Evolutionary conservation across 53 echinoderm and acorn worm genomes (phyloP), one percentile per base, ranked within the genome.

Genomic region (Zoroaster sp.): DNA sequence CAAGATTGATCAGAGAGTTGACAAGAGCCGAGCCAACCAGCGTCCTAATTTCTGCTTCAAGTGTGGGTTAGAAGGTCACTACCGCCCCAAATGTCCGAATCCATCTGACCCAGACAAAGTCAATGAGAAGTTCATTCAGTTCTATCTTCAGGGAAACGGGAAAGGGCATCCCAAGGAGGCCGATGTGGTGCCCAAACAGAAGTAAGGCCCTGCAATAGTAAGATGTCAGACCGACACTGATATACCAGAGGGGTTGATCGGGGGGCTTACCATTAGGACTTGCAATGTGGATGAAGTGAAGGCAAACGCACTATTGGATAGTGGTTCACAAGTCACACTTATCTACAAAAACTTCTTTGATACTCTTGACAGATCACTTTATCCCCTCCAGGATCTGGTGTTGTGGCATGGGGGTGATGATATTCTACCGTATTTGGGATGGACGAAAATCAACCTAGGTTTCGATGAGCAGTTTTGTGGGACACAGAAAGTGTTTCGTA

Each of bases 71-170:
- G 75, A 72, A 38, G 90, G 93, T 1, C 93, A 93, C 67, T 70
- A 90, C 6, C 67, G 74, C 18, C 78, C 90, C 35, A 72, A 31
- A 1, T 93, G 93, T 65, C 28, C 49, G 2, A 87, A 86, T 23
- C 75, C 74, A 38, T 69, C 77, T 2, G 53, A 87, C 37, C 20
- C 51, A 51, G 51, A 51, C n/a, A 51, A 51, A 51, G 51, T 51
- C 51, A 51, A 4, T n/a, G 17, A 51, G 76, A 93, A 80, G 54
- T 68, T 93, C 17, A 87, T 93, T 21, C 36, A 53, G 5, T 35
- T 86, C 77, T 33, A 72, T 90, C 18, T 51, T 51, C 51, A 51
- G 87, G 94, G 88, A 91, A 94, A 94, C 91, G 55, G n/a, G 40
- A 69, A 25, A n/a, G 88, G 85, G 77, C 94, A 49, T 47, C 88